A percentile compares a stretch with the other conserved stretches of the same genome.
These are phyloP conservation scores for Microchirus variegatus DNA, from an alignment of 2,797 vertebrate genomes.

Conservation along the genomic window DNA sequence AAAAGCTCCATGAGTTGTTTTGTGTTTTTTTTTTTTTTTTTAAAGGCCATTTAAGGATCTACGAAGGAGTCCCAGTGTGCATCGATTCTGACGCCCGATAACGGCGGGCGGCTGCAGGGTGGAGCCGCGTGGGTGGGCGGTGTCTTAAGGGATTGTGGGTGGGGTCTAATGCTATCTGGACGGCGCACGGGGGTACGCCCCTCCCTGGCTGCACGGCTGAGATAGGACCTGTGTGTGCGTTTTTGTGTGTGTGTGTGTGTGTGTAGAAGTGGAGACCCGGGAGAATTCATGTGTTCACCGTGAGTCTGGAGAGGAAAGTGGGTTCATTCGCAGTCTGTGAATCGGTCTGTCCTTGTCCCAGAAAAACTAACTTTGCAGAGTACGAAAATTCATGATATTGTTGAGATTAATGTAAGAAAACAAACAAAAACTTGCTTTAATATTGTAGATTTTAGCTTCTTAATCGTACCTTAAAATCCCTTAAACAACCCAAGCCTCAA, in stretches of 20 bases:
- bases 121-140: slow-evolving; percentile 27
- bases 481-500: too few species aligned
- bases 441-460: too few species aligned
- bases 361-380: too few species aligned
- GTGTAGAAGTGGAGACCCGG: slow-evolving; percentile 47
- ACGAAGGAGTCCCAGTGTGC: slow-evolving; percentile 6
- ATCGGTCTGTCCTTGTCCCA: too few species aligned
- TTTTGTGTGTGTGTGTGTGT: too few species aligned
- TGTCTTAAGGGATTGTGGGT: slow-evolving; percentile 52
- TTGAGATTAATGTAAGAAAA: too few species aligned
- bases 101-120: slow-evolving; percentile 38
- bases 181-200: slow-evolving; percentile 41
- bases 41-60: slow-evolving; percentile 22
- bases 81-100: slow-evolving; percentile 49
- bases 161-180: slow-evolving; percentile 55
- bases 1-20: background rate
- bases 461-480: too few species aligned
- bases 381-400: too few species aligned
- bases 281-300: slow-evolving; percentile 23
- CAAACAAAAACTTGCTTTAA: too few species aligned
- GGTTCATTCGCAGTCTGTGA: too few species aligned
- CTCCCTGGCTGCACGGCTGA: slow-evolving; percentile 63
- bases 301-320: background rate
- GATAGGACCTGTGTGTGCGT: too few species aligned
- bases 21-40: slow-evolving; percentile 1